A percentile compares a stretch with the other conserved stretches of the same genome.
Conservation (phyloP, 2,113 vertebrate genomes). For the Nycticorax nycticorax region DNA sequence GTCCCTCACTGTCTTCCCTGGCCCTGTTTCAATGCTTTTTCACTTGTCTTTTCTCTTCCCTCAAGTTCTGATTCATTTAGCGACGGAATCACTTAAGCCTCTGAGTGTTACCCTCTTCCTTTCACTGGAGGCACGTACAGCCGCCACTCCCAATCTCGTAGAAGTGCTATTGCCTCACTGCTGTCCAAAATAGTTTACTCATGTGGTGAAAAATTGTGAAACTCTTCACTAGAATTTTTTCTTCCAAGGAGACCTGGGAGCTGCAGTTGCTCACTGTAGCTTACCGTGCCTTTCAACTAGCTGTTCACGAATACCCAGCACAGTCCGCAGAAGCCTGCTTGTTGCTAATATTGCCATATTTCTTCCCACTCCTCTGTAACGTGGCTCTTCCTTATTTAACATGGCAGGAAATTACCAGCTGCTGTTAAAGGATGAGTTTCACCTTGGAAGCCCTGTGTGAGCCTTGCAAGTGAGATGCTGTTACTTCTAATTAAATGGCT, state of each 20-base stretch:
- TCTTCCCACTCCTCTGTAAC: not conserved
- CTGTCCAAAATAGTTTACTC: conserved; percentile 33
- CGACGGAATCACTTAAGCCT: not conserved
- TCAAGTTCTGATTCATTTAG: conserved; percentile 32
- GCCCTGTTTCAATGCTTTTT: not conserved
- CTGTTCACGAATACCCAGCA: not conserved
- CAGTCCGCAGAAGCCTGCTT: not conserved
- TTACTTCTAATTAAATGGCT: not conserved
- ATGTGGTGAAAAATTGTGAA: conserved; percentile 42
- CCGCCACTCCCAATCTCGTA: not conserved
- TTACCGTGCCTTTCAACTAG: not conserved
- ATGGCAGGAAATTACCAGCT: not conserved
- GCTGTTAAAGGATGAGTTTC: not conserved
- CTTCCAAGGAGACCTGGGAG: not conserved
- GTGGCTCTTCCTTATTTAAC: not conserved
- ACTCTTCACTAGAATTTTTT: not conserved
- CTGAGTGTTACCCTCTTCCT: conserved; percentile 5
- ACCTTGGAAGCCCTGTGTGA: not conserved
- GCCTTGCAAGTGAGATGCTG: not conserved
- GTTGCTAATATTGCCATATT: not conserved
- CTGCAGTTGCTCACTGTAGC: not conserved
- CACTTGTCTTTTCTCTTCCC: not conserved
- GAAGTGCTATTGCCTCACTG: conserved; percentile 31
- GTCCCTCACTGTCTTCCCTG: not conserved
- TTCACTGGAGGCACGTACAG: not conserved